Conservation (phyloP, 2,797 vertebrate species). For the Leptoclinus maculatus region DNA sequence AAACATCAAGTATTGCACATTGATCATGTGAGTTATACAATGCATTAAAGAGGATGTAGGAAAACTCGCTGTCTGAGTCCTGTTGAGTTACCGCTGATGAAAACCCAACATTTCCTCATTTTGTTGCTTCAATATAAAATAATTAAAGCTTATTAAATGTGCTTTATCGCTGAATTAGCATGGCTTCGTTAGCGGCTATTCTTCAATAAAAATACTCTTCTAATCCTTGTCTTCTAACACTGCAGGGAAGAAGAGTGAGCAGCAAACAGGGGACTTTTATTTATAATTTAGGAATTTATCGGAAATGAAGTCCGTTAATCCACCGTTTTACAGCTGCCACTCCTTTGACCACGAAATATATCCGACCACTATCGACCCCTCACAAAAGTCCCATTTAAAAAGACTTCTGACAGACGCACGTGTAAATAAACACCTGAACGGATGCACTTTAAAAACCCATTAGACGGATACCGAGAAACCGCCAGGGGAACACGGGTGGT, state of each 20-base stretch:
- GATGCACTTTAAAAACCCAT: slow-evolving; percentile 13
- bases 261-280: background rate
- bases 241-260: background rate
- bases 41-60: too few relatives aligned
- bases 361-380: background rate
- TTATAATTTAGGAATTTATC: background rate
- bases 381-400: background rate
- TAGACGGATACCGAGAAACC: background rate
- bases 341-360: background rate
- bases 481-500: background rate
- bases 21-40: too few relatives aligned
- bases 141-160: background rate
- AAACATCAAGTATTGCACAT: too few relatives aligned
- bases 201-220: background rate
- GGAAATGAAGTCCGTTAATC: background rate
- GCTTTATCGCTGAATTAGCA: background rate
- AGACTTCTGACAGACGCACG: background rate
- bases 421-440: background rate
- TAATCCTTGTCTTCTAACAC: background rate
- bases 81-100: background rate
- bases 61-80: too few relatives aligned
- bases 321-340: background rate
- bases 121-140: background rate
- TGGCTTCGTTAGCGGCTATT: background rate
- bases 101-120: background rate